phyloP scores from a whole-genome alignment of 2,113 vertebrate species.

The Sus scrofa region T2T-Sscrofa CM000812.6:252305001-252305500 shows the following conservation, averaged over 20 bases:
- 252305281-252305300: neutral
- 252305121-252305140: too few species aligned
- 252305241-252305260: slow-evolving; percentile 9
- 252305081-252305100: too few species aligned
- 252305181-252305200: too few species aligned
- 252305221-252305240: too few species aligned
- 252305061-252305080: too few species aligned
- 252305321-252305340: neutral
- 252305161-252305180: too few species aligned
- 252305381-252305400: neutral
- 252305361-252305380: neutral
- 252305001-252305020: too few species aligned
- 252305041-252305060: too few species aligned
- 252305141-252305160: too few species aligned
- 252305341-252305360: neutral
- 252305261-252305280: neutral
- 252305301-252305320: neutral
- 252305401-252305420: neutral
- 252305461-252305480: neutral
- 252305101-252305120: too few species aligned
- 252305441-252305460: neutral
- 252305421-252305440: neutral
- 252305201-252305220: too few species aligned
- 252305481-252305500: neutral
- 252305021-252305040: too few species aligned